phyloP scores from a whole-genome alignment of 2,113 vertebrate genomes.

The Menidia beryllina region DNA sequence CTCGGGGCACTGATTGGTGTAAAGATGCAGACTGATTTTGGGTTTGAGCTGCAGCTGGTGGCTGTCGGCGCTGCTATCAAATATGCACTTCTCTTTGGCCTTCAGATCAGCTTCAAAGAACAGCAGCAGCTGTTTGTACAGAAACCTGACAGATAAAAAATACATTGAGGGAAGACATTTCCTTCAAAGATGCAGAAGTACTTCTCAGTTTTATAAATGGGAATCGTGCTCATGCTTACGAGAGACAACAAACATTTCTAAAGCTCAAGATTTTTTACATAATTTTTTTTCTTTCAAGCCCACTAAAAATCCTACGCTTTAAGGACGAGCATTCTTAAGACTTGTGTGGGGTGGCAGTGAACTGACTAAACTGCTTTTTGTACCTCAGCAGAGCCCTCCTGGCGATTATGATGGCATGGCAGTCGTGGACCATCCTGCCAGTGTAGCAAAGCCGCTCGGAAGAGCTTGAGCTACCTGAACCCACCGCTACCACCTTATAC shows the following conservation, averaged over 20 bases:
- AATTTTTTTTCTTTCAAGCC: no score
- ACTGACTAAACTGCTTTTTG: background rate
- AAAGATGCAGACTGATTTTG: conserved; percentile 86
- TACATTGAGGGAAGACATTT: conserved; percentile 8
- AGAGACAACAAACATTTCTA: background rate
- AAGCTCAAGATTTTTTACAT: no score
- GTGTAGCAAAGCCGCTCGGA: conserved; percentile 81
- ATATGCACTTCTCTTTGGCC: conserved; percentile 80
- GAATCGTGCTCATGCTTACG: background rate
- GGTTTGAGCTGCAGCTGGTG: conserved; percentile 84
- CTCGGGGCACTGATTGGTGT: conserved; percentile 82
- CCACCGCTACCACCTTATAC: conserved; percentile 87
- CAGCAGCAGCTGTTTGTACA: conserved; percentile 89
- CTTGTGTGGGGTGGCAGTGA: background rate
- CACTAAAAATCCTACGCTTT: background rate
- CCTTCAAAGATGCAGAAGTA: conserved; percentile 12
- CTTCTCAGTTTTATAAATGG: background rate
- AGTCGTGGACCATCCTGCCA: conserved; percentile 85
- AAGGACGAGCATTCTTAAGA: background rate
- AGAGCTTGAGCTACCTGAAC: conserved; percentile 80
- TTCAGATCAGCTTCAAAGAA: conserved; percentile 77
- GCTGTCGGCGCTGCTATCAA: conserved; percentile 70
- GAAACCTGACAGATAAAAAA: conserved; percentile 77
- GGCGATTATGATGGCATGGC: conserved; percentile 84
- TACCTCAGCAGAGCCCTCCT: conserved; percentile 88